These are phyloP conservation scores for Ophraella communa DNA, from an alignment of 2,888 invertebrate genomes.

Conservation along the genomic window DNA sequence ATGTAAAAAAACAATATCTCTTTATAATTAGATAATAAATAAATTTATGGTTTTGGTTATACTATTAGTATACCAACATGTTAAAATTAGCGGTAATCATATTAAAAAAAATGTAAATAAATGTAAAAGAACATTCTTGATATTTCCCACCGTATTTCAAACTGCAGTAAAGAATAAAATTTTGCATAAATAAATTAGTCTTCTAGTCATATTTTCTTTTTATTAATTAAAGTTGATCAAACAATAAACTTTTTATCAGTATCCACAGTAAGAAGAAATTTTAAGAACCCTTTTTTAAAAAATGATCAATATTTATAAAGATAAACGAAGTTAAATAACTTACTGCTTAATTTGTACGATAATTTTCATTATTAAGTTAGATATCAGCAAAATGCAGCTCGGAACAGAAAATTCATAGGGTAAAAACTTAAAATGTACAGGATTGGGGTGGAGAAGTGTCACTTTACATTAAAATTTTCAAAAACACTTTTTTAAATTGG, in stretches of 20 bases:
- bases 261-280: background rate
- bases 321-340: slow-evolving; percentile 53
- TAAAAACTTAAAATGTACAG: slow-evolving; percentile 36
- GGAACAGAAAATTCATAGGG: slow-evolving; percentile 46
- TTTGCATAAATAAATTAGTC: background rate
- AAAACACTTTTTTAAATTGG: too few relatives aligned
- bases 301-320: slow-evolving; percentile 49
- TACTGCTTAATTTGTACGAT: slow-evolving; percentile 60
- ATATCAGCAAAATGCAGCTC: slow-evolving; percentile 58
- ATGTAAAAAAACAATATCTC: too few relatives aligned
- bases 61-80: too few relatives aligned
- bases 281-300: slow-evolving; percentile 41
- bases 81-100: too few relatives aligned
- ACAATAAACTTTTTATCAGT: slow-evolving; percentile 19
- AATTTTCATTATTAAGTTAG: slow-evolving; percentile 59
- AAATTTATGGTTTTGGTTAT: too few relatives aligned
- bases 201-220: slow-evolving; percentile 2
- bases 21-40: too few relatives aligned
- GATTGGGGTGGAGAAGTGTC: slow-evolving; percentile 11
- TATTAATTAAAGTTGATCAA: slow-evolving; percentile 21
- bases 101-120: too few relatives aligned
- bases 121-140: too few relatives aligned
- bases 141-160: too few relatives aligned
- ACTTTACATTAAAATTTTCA: background rate
- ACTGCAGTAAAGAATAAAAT: too few relatives aligned